These are phyloP conservation scores for Sceloporus undulatus DNA, from an alignment of 2,113 vertebrate species.

Conservation along the genomic window DNA sequence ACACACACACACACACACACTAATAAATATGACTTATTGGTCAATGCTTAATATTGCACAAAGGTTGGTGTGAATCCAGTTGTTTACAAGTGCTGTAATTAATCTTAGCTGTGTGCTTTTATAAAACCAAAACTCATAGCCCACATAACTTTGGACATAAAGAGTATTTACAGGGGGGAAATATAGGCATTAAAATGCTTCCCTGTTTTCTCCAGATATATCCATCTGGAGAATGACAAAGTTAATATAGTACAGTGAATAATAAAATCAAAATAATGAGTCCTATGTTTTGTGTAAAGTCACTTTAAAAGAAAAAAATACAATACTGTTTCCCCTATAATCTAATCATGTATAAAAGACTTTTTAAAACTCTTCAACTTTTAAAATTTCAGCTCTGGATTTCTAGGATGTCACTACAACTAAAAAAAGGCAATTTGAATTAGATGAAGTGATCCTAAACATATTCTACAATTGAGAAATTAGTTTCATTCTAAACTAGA, in stretches of 20 bases:
- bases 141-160: constrained; percentile 47
- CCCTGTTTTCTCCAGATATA: constrained; percentile 24
- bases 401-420: constrained; percentile 40
- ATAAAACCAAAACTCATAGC: constrained; percentile 59
- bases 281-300: neutral
- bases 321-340: constrained; percentile 1
- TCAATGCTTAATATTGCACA: constrained; percentile 30
- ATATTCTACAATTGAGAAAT: constrained; percentile 23
- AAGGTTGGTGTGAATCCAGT: constrained; percentile 46
- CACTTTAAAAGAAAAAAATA: neutral
- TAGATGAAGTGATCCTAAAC: neutral
- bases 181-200: constrained; percentile 1
- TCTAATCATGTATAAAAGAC: constrained; percentile 26
- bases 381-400: constrained; percentile 33
- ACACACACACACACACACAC: neutral
- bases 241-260: constrained; percentile 31
- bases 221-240: constrained; percentile 43
- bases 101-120: constrained; percentile 56
- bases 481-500: constrained; percentile 6
- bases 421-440: constrained; percentile 52
- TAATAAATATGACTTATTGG: constrained; percentile 18
- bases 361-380: constrained; percentile 44
- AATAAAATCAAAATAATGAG: neutral
- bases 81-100: constrained; percentile 46
- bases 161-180: constrained; percentile 49